phyloP scores from a whole-genome alignment of 2,888 invertebrate genomes.

The Papilio gigon region DNA sequence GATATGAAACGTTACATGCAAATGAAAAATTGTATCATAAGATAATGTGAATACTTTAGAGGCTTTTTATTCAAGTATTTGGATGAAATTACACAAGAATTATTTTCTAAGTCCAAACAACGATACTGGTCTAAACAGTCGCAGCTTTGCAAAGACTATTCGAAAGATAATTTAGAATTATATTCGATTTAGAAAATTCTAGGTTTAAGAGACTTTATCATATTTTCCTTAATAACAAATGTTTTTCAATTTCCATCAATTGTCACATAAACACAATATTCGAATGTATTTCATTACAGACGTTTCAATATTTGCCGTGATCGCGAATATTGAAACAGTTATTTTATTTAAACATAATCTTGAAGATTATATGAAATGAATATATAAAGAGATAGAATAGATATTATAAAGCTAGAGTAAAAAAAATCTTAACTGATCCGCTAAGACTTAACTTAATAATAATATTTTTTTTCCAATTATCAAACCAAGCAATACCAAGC shows the following conservation, averaged over 20 bases:
- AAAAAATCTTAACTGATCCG: background rate
- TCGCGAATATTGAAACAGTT: slow-evolving; percentile 1
- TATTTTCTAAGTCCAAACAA: too few relatives aligned
- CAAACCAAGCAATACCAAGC: background rate
- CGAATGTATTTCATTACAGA: background rate
- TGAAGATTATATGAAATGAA: background rate
- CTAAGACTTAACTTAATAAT: too few relatives aligned
- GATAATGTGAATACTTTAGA: slow-evolving; percentile 21
- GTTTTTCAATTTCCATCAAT: background rate
- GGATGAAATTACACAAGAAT: background rate
- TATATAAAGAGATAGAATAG: background rate
- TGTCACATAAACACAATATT: background rate
- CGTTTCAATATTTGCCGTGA: slow-evolving; percentile 11
- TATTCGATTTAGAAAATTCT: too few relatives aligned
- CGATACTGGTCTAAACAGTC: too few relatives aligned
- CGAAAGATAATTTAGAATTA: too few relatives aligned
- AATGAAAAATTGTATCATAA: slow-evolving; percentile 37
- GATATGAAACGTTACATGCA: slow-evolving; percentile 33
- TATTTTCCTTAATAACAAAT: too few relatives aligned
- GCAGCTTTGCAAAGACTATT: too few relatives aligned
- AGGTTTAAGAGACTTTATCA: too few relatives aligned
- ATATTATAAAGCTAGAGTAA: background rate
- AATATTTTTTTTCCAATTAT: background rate
- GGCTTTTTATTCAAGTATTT: background rate
- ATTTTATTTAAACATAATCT: slow-evolving; percentile 7